Base-by-base conservation (phyloP, 2,888 invertebrate species). In the Archips crataeganus region DNA sequence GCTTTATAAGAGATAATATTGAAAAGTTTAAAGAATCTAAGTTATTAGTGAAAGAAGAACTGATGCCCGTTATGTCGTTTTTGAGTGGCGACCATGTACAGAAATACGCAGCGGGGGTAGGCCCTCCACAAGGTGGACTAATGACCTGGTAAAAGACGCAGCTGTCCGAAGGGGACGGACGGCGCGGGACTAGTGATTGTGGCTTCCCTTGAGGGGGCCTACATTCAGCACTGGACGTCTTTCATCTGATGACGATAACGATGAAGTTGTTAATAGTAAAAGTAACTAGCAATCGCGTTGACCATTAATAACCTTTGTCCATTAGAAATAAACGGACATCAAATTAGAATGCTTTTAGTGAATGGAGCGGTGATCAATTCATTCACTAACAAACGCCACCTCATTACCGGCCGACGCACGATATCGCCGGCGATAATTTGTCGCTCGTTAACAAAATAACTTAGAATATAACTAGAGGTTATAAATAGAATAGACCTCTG, bases 271-370 rank as follows among this genome's bases (percentile, higher is more conserved):
- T 5, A 32, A 23, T 9, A 54, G 23, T 23, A n/a, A 11, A 54
- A 54, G 15, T 54, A 15, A 15, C 57, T 23, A 23, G 23, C 23
- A 23, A 23, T 23, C 23, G 23, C 51, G 32, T 34, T 11, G 2
- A 70, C 64, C 23, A 36, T 47, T 23, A 70, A 69, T 49, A 72
- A 57, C 57, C 32, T 49, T 15, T 57, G 32, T 62, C 51, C 61
- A 57, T 59, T 60, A 34, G 54, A 69, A 64, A 69, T 64, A 69
- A 47, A 47, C 47, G 34, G 42, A 54, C 51, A 54, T 51, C 63
- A 49, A 49, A 73, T 69, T 73, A 47, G 63, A 68, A 72, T 68
- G 73, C 73, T 69, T 69, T 73, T 68, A 73, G 63, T 73, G 72
- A 73, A 73, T 73, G 72, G 59, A 63, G 47, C 49, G 34, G 64